Percentiles rank a stretch among this genome's conserved stretches.
Conservation (phyloP, 2,113 vertebrate genomes). For the Aplodontia rufa region DNA sequence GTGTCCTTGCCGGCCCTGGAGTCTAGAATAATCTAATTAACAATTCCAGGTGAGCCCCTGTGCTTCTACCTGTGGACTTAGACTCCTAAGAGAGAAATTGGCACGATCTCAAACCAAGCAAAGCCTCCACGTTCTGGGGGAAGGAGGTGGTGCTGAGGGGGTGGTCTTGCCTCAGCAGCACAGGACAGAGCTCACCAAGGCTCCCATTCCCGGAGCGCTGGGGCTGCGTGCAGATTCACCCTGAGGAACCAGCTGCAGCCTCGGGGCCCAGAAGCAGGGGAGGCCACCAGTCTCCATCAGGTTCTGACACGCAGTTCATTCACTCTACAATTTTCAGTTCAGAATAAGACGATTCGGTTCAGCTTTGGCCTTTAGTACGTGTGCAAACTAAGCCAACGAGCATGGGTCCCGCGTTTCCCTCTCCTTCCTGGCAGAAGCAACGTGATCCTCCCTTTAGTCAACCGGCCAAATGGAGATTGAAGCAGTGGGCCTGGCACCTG, state of each 20-base stretch:
- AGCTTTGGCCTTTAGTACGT: not conserved
- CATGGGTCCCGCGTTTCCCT: rapidly evolving
- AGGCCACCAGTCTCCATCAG: rapidly evolving
- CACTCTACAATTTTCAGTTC: not conserved
- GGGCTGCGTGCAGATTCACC: not conserved
- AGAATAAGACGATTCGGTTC: not conserved
- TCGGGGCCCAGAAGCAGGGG: not conserved
- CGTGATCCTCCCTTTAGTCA: not conserved
- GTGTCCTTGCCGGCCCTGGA: not conserved
- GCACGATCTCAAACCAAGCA: rapidly evolving
- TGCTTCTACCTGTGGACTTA: not conserved
- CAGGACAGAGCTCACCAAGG: rapidly evolving
- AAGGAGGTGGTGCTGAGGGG: rapidly evolving
- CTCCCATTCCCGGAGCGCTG: not conserved
- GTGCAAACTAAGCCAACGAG: not conserved
- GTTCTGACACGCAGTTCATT: rapidly evolving
- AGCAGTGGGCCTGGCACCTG: too few relatives aligned
- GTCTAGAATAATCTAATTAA: not conserved
- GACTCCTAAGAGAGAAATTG: not conserved
- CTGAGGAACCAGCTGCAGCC: rapidly evolving
- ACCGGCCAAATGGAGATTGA: rapidly evolving
- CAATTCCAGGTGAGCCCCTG: not conserved
- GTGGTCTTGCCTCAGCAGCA: not conserved
- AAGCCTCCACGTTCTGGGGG: rapidly evolving
- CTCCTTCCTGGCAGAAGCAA: not conserved